Evolutionary conservation across 2,888 invertebrate genomes (phyloP).

Genomic region (Cheilosia vulpina): DNA sequence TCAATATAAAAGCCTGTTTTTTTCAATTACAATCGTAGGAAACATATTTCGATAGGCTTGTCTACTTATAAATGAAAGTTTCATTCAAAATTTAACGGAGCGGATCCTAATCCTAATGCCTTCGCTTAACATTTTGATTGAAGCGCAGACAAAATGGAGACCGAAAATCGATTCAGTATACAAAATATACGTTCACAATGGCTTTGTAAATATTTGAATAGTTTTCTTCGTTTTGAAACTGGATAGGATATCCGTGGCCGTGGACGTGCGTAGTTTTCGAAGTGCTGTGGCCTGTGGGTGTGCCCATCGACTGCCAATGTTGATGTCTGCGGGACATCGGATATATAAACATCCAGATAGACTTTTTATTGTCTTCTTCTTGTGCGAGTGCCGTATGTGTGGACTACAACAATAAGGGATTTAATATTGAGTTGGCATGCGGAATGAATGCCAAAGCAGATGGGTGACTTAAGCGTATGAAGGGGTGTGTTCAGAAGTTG

Average conservation of each 20-base stretch:
- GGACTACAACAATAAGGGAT: constrained; percentile 1
- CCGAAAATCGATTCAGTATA: constrained; percentile 10
- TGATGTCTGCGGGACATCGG: constrained; percentile 24
- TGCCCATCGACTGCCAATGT: constrained; percentile 8
- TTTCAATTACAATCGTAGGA: neutral
- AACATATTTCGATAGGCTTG: neutral
- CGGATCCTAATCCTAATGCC: neutral
- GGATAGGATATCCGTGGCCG: neutral
- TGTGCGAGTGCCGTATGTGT: neutral
- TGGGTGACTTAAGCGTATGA: neutral
- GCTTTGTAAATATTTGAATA: constrained; percentile 34
- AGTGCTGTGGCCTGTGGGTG: neutral
- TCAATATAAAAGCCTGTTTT: neutral
- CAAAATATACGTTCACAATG: constrained; percentile 18
- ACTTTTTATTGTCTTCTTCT: constrained; percentile 1
- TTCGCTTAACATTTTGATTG: neutral
- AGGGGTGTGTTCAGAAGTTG: neutral
- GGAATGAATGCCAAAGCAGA: neutral
- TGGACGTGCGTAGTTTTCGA: neutral
- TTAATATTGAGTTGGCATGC: constrained; percentile 23
- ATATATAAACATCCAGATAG: constrained; percentile 28
- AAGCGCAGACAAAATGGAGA: constrained; percentile 1
- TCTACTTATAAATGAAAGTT: neutral
- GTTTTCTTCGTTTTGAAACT: constrained; percentile 10
- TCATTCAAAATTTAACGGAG: neutral